phyloP scores from a whole-genome alignment of 2,888 invertebrate genomes.

The Scaptodrosophila latifasciaeformis region DNA sequence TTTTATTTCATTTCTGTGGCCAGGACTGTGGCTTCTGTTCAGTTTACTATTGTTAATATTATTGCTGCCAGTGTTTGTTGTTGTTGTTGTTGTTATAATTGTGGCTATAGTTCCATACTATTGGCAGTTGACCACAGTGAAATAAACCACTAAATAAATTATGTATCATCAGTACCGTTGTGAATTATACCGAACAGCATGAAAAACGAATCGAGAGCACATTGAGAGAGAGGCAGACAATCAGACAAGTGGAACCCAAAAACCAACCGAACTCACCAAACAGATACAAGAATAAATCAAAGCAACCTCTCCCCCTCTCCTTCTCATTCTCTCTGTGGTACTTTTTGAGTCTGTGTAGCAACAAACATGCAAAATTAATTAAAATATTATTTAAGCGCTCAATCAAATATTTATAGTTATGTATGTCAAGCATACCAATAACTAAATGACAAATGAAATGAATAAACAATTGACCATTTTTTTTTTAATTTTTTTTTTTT shows the following conservation, averaged over 20 bases:
- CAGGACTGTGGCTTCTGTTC: no score
- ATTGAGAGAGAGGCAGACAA: no score
- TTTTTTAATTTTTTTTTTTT: neutral
- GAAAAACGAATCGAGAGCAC: slow-evolving; percentile 12
- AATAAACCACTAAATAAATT: slow-evolving; percentile 63
- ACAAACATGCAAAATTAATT: slow-evolving; percentile 50
- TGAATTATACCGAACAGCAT: slow-evolving; percentile 38
- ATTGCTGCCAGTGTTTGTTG: slow-evolving; percentile 4
- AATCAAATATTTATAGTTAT: slow-evolving; percentile 41
- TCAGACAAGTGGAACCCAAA: no score
- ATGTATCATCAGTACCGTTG: slow-evolving; percentile 43
- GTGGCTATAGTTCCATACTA: slow-evolving; percentile 22
- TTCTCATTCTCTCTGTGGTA: no score
- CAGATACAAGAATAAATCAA: no score
- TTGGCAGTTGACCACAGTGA: slow-evolving; percentile 43
- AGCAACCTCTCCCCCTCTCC: no score
- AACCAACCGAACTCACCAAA: no score
- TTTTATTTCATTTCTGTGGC: neutral
- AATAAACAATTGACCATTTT: slow-evolving; percentile 26
- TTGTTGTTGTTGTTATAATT: slow-evolving; percentile 10
- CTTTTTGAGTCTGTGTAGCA: no score
- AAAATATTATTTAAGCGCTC: slow-evolving; percentile 43
- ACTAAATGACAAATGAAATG: slow-evolving; percentile 26
- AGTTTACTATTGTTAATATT: no score
- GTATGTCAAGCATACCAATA: slow-evolving; percentile 6